Percentiles rank a stretch among this genome's conserved stretches.
Conservation (phyloP, 1,140 invertebrate genomes). For the Anastatus disparis region DNA sequence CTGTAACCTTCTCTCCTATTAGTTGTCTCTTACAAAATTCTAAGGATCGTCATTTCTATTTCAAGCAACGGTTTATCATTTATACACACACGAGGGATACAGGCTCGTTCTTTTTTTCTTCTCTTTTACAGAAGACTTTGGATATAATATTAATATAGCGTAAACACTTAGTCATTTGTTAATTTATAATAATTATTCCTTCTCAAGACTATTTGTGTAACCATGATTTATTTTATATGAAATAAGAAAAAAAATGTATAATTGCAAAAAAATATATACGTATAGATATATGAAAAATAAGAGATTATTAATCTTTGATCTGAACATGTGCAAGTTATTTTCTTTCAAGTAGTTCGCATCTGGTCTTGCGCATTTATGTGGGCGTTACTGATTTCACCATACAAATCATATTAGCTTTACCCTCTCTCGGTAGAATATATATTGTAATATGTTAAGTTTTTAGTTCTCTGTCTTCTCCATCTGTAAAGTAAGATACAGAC, state of each 20-base stretch:
- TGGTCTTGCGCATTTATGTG: background rate
- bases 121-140: background rate
- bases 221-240: too few relatives aligned
- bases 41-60: slow-evolving; percentile 10
- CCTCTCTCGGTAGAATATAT: background rate
- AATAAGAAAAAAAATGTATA: too few relatives aligned
- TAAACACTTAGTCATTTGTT: too few relatives aligned
- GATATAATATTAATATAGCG: too few relatives aligned
- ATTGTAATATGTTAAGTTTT: background rate
- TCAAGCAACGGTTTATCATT: background rate
- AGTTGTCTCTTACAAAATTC: slow-evolving; percentile 7
- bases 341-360: background rate
- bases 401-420: background rate
- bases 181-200: too few relatives aligned
- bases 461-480: background rate
- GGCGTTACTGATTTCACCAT: slow-evolving; percentile 3
- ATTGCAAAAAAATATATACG: background rate
- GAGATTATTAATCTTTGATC: background rate
- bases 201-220: too few relatives aligned
- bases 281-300: background rate
- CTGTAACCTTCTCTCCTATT: slow-evolving; percentile 12
- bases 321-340: background rate
- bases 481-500: background rate
- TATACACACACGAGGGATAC: background rate
- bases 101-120: too few relatives aligned